phyloP scores from a whole-genome alignment of 2,888 invertebrate species.

The Polyommatus iphigenia region DNA sequence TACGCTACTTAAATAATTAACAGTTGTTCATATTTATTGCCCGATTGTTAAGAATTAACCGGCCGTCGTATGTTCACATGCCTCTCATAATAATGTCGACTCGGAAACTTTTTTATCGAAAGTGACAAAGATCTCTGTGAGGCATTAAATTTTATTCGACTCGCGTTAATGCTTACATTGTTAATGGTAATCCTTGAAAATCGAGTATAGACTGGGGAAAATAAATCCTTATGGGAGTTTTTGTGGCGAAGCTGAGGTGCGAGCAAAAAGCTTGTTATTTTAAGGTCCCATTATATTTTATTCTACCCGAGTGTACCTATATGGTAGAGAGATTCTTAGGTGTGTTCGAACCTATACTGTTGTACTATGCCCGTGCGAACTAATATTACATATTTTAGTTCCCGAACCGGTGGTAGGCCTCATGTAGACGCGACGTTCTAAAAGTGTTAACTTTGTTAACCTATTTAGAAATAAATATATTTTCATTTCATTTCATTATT shows the following conservation, averaged over 20 bases:
- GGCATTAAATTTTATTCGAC: constrained; percentile 4
- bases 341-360: background rate
- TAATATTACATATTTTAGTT: no score
- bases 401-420: no score
- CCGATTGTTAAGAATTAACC: constrained; percentile 22
- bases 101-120: background rate
- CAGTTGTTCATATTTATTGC: constrained; percentile 27
- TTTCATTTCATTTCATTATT: no score
- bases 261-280: background rate
- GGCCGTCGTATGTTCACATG: constrained; percentile 11
- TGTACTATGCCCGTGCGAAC: background rate
- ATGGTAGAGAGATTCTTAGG: background rate
- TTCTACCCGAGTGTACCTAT: background rate
- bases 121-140: background rate
- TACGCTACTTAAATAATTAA: constrained; percentile 33
- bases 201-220: background rate
- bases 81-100: background rate
- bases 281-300: background rate
- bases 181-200: constrained; percentile 3
- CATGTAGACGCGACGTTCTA: no score
- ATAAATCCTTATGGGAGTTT: background rate
- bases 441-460: no score
- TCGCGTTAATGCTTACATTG: background rate
- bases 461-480: no score
- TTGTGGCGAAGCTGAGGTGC: background rate